A percentile compares a stretch with the other conserved stretches of the same genome.
Conservation (phyloP, 2,797 vertebrate species). For the Glyptemys insculpta region DNA sequence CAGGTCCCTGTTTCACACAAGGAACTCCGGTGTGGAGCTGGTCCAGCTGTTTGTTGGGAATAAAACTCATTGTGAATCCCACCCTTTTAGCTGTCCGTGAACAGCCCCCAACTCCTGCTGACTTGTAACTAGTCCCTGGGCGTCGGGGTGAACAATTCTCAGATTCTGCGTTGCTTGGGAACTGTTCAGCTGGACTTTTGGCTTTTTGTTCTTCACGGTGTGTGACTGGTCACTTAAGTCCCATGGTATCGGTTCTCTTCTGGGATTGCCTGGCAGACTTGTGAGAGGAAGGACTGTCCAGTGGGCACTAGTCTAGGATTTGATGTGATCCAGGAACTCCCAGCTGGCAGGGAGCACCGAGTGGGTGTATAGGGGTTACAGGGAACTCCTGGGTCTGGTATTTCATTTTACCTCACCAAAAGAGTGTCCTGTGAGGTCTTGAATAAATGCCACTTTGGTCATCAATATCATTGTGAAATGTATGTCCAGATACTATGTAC, state of each 20-base stretch:
- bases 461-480: background rate
- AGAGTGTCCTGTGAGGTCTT: background rate
- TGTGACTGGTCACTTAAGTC: background rate
- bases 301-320: background rate
- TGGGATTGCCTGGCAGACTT: background rate
- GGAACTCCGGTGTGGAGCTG: background rate
- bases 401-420: background rate
- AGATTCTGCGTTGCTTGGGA: accelerated
- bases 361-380: background rate
- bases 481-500: background rate
- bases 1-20: background rate
- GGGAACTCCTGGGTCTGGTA: background rate
- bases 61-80: background rate
- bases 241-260: background rate
- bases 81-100: background rate
- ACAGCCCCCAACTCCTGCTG: background rate
- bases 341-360: background rate
- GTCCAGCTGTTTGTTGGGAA: background rate
- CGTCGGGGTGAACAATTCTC: background rate
- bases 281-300: background rate
- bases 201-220: background rate
- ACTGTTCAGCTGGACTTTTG: background rate
- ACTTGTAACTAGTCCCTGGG: background rate
- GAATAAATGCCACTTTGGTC: background rate
- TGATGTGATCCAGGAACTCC: background rate